Base-by-base conservation (phyloP, 1,140 invertebrate genomes). In the Melitaea cinxia region DNA sequence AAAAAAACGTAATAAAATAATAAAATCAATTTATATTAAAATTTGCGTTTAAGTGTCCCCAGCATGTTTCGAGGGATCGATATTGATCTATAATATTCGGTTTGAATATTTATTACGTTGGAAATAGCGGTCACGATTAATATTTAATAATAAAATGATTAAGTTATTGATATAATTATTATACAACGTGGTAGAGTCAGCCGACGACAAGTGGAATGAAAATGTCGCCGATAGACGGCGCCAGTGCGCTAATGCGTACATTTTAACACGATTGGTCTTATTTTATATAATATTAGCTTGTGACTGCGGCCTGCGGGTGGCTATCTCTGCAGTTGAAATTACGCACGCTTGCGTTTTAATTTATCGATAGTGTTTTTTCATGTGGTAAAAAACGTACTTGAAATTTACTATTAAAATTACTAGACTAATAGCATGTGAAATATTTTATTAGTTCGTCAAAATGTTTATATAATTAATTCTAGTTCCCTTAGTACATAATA, bases 241-340 rank as follows among this genome's bases (percentile, higher is more conserved):
- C 78, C 83, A 76, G 63, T 72, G 70, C 72, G 75, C 72, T 76
- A 81, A 82, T 76, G 74, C 80, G 73, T 67, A 71, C 66, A 73
- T 75, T 70, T 73, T 73, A 63, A 66, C 65, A 53, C 64, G 65
- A 56, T 64, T 67, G 50, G 68, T 70, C 74, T 74, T 67, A 72
- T 77, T 78, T 75, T 65, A 71, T 65, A 73, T 50, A 68, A 59
- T 59, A 59, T 64, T 58, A 70, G 42, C 42, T 62, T 42, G 52
- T 53, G 54, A 24, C 58, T 57, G 56, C 39, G 59, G 70, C 59
- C 63, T 59, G 61, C 59, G 53, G 64, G 62, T 61, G 57, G 63
- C 35, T 60, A 49, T 72, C 55, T 45, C 37, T 66, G 63, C 67
- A 68, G 65, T 71, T 79, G 73, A 80, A 76, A 80, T 78, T 76